These are phyloP conservation scores for Bergia sp. DNA, from an alignment of 92 coral and sea anemone genomes.

Conservation along the genomic window DNA sequence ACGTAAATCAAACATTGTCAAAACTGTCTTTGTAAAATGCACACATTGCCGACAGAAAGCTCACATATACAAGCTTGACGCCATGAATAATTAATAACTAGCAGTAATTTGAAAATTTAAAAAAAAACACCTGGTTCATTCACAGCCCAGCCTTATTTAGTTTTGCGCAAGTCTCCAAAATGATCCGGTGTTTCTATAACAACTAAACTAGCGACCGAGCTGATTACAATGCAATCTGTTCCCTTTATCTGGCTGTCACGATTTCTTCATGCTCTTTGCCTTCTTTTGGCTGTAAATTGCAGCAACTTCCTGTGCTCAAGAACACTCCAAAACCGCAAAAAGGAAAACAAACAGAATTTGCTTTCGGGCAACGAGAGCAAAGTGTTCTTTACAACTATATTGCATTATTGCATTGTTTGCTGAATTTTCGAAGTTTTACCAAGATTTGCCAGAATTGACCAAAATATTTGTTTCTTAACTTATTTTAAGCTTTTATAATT, in stretches of 20 bases:
- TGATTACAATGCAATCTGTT: not conserved
- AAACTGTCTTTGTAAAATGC: slow-evolving; percentile 17
- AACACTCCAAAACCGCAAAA: not conserved
- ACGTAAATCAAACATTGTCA: slow-evolving; percentile 22
- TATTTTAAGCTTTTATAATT: not conserved
- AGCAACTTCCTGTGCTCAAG: not conserved
- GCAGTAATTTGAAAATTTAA: not conserved
- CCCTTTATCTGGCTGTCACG: not conserved
- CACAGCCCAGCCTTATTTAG: not conserved
- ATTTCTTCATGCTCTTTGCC: not conserved
- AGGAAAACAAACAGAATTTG: not conserved
- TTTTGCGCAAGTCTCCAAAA: slow-evolving; percentile 3
- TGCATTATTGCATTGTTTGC: not conserved
- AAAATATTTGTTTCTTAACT: not conserved
- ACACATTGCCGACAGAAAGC: slow-evolving; percentile 1
- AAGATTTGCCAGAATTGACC: not conserved
- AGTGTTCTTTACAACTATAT: not conserved
- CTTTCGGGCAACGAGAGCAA: not conserved
- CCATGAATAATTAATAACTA: slow-evolving; percentile 29
- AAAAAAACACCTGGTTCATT: slow-evolving; percentile 9
- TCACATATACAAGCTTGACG: slow-evolving; percentile 2
- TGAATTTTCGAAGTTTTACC: not conserved
- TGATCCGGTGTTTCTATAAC: not conserved
- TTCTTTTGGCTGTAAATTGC: not conserved
- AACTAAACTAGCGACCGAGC: not conserved